Evolutionary conservation across 2,113 vertebrate species (phyloP), one percentile per base, ranked within the genome.

Genomic region (Pangasianodon hypophthalmus): DNA sequence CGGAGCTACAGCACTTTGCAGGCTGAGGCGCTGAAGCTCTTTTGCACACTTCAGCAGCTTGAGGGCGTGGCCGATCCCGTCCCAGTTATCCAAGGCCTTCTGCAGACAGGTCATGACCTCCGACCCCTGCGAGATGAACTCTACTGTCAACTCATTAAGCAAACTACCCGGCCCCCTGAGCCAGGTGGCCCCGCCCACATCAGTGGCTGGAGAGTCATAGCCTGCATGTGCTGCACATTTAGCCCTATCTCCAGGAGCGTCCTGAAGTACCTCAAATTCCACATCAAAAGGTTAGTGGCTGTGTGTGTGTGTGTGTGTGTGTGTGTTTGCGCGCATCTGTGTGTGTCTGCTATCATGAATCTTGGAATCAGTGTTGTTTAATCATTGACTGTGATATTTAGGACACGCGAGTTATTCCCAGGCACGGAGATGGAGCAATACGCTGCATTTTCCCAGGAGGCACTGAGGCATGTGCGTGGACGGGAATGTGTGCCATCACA

Each of bases 141-240:
- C 32, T 99, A 98, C 94, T 99, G 98, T 88, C 98, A 99, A 94
- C 97, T 99, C 79, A 94, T 99, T 94, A 99, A 99, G 71, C 98
- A 99, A 96, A 99, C 98, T 37, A 96, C 95, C 7, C 95, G 96
- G 56, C 96, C 97, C 50, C 96, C 97, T 0, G 97, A 97, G 14
- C 96, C 98, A 0, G 95, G 96, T 32, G 95, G 96, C 0, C 84
- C 88, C 0, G 97, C 96, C 9, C 97, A 98, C 95, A 96, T 99
- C 7, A 97, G 96, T 62, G 96, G 95, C 86, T 99, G 98, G 98
- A 97, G 97, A 94, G 97, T 98, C 91, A 96, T 99, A 71, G 94
- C 97, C 1, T 98, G 98, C 95, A 96, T 99, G 94, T 97, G 97
- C 90, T 99, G 98, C 93, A 97, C 97, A 1, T 98, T 99, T 56